A percentile compares a stretch with the other conserved stretches of the same genome.
These are phyloP conservation scores for Melanotaenia boesemani DNA, from an alignment of 2,797 vertebrate species.

Conservation along the genomic window DNA sequence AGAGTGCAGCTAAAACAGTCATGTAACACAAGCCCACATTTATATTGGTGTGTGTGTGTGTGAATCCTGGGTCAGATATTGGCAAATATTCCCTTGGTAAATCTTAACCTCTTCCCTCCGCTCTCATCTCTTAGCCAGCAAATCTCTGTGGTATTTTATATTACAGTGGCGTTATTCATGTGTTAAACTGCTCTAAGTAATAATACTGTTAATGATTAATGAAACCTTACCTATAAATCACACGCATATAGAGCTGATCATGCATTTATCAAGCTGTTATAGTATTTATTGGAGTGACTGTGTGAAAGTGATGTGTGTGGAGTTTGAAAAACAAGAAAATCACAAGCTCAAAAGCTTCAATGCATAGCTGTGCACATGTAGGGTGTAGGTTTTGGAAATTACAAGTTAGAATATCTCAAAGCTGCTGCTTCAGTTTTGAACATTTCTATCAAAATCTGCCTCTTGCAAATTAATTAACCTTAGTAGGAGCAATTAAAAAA, in stretches of 20 bases:
- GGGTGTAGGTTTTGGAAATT: constrained; percentile 6
- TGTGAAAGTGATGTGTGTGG: neutral
- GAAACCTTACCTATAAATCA: constrained; percentile 54
- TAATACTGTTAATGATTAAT: constrained; percentile 56
- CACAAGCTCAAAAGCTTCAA: constrained; percentile 2
- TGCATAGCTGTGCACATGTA: constrained; percentile 10
- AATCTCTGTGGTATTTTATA: constrained; percentile 44
- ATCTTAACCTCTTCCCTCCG: constrained; percentile 58
- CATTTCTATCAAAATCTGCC: neutral
- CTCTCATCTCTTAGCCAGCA: constrained; percentile 67
- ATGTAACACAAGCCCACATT: constrained; percentile 72
- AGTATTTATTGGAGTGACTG: constrained; percentile 28
- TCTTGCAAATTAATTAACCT: neutral
- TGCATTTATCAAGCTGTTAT: constrained; percentile 21
- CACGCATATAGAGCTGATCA: constrained; percentile 21
- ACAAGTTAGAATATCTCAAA: constrained; percentile 11
- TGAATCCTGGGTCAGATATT: constrained; percentile 62
- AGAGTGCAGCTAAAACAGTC: constrained; percentile 58
- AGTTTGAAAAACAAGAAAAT: neutral
- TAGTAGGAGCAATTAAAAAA: constrained; percentile 1
- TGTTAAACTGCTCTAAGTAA: constrained; percentile 57
- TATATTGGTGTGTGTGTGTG: constrained; percentile 46
- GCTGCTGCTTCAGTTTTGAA: constrained; percentile 4
- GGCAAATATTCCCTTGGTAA: constrained; percentile 67
- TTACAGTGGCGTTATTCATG: constrained; percentile 54